These are phyloP conservation scores for Tangara arthus DNA, from an alignment of 2,797 vertebrate species.

Conservation along the genomic window DNA sequence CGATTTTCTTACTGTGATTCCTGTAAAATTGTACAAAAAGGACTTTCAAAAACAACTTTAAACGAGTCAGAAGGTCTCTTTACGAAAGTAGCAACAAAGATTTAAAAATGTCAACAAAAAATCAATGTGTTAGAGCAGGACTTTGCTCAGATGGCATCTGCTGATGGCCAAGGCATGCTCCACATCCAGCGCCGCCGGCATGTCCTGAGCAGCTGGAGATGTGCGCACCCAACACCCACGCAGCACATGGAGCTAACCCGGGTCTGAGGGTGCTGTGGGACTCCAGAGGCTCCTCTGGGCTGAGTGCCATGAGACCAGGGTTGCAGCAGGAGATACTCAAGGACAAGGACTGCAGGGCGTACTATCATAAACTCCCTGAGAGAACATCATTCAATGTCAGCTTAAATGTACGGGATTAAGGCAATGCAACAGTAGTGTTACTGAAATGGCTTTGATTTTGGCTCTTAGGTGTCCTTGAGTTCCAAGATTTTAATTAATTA, in stretches of 20 bases:
- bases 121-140: not conserved
- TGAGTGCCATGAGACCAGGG: not conserved
- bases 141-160: not conserved
- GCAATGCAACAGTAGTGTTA: not conserved
- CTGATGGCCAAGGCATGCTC: not conserved
- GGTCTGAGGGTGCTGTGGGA: not conserved
- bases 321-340: not conserved
- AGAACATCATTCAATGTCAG: not conserved
- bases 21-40: not conserved
- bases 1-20: not conserved
- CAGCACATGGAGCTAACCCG: rapidly evolving
- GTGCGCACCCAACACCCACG: not conserved
- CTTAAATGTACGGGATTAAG: not conserved
- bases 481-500: not conserved
- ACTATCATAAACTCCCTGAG: not conserved
- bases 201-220: not conserved
- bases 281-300: not conserved
- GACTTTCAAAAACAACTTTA: not conserved
- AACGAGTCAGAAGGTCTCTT: not conserved
- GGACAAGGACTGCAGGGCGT: not conserved
- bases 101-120: not conserved
- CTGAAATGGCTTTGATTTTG: not conserved
- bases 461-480: not conserved
- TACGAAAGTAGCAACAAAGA: not conserved
- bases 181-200: rapidly evolving